Conservation (phyloP, 64 coral and sea anemone genomes). For the Catalaphyllia jardinei region DNA sequence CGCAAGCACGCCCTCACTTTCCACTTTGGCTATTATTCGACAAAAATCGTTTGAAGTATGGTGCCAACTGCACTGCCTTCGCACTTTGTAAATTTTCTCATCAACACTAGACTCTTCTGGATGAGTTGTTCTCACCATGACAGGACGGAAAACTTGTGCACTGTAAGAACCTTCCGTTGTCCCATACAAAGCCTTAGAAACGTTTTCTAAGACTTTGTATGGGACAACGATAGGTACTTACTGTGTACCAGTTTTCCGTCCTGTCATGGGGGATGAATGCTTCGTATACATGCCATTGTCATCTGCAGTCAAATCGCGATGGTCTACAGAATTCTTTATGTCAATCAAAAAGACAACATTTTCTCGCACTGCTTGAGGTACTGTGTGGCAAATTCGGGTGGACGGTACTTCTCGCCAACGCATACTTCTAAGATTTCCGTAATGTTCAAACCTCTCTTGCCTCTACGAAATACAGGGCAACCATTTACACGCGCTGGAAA, state of each 20-base stretch:
- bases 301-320: constrained; percentile 35
- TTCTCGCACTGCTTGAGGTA: constrained; percentile 1
- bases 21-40: constrained; percentile 38
- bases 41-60: constrained; percentile 3
- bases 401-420: not conserved
- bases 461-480: not conserved
- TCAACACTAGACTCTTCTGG: not conserved
- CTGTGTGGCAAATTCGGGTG: not conserved
- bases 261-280: constrained; percentile 45
- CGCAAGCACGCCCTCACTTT: not conserved
- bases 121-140: not conserved
- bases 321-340: not conserved
- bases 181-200: no score
- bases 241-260: no score
- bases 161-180: no score
- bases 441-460: not conserved
- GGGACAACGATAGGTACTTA: no score
- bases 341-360: constrained; percentile 23
- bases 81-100: not conserved
- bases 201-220: no score
- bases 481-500: not conserved
- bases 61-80: not conserved
- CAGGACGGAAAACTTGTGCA: no score
- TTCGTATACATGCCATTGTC: constrained; percentile 44
- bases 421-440: not conserved